These are phyloP conservation scores for Harpagoxenus sublaevis DNA, from an alignment of 2,888 invertebrate genomes.

Conservation along the genomic window DNA sequence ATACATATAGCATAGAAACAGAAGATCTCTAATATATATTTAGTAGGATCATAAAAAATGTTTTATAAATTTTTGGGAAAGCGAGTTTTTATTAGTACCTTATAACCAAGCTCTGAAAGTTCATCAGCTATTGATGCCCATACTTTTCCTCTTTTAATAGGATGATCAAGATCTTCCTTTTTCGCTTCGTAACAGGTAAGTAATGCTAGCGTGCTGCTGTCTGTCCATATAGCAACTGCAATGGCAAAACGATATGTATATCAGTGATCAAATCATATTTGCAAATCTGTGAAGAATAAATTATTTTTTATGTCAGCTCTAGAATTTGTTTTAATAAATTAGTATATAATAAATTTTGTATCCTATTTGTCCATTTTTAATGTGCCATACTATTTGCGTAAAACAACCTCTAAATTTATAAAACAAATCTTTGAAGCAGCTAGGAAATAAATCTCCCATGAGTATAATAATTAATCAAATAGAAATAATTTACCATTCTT, in stretches of 20 bases:
- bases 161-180: conserved; percentile 24
- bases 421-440: background rate
- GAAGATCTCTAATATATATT: background rate
- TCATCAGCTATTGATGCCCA: conserved; percentile 10
- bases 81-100: background rate
- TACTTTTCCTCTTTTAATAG: conserved; percentile 20
- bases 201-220: conserved; percentile 22
- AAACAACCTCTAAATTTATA: background rate
- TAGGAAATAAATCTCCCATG: background rate
- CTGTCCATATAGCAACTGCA: conserved; percentile 35
- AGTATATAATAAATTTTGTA: background rate
- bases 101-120: conserved; percentile 11
- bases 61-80: background rate
- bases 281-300: conserved; percentile 15
- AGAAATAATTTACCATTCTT: conserved; percentile 12
- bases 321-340: conserved; percentile 1
- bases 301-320: background rate
- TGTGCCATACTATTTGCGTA: background rate
- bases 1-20: background rate
- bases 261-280: background rate
- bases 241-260: background rate
- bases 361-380: background rate
- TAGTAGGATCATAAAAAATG: no score
- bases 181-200: conserved; percentile 7
- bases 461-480: conserved; percentile 22